Evolutionary conservation across 2,797 vertebrate genomes (phyloP), one percentile per base, ranked within the genome.

Genomic region (Microcaecilia unicolor): DNA sequence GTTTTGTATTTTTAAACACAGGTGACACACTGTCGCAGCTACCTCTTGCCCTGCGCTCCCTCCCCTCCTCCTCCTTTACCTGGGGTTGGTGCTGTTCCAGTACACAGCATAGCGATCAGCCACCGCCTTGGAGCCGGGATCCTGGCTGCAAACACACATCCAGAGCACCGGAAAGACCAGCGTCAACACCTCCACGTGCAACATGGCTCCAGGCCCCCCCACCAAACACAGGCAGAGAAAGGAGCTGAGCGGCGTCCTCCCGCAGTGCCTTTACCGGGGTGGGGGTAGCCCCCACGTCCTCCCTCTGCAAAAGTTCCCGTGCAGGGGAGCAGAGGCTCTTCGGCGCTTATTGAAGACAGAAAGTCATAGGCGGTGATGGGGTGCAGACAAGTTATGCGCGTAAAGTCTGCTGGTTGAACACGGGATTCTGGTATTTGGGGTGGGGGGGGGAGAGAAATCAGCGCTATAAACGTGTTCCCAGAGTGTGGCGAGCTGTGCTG

Each of bases 31-130:
- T n/a, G n/a, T n/a, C n/a, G 5, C 10, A 7, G 8, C 15, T 7
- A 3, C 10, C 15, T 11, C 27, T 4, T 15, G 18, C 12, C n/a
- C 19, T 14, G 19, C n/a, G n/a, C n/a, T n/a, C n/a, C 13, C 46
- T 30, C 48, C 35, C 25, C 31, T 34, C 44, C 33, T 47, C 51
- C 22, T 42, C 64, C 88, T 89, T n/a, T 88, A 96, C 94, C 89
- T 95, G 80, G 89, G 82, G 78, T 97, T 98, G 82, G 85, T 92
- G 75, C 89, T 89, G 89, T 98, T 98, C 94, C 94, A 97, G 84
- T 92, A 96, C 75, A 98, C 93, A 39, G 93, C 93, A 72, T 94
- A 98, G 78, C 94, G 92, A 73, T 96, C 94, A 36, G 94, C 93
- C 70, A 92, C 91, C 79, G 88, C 87, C 84, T 97, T 98, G 81